A percentile compares a stretch with the other conserved stretches of the same genome.
phyloP scores from a whole-genome alignment of 53 echinoderm and acorn worm genomes.

The Glandiceps talaboti region DNA sequence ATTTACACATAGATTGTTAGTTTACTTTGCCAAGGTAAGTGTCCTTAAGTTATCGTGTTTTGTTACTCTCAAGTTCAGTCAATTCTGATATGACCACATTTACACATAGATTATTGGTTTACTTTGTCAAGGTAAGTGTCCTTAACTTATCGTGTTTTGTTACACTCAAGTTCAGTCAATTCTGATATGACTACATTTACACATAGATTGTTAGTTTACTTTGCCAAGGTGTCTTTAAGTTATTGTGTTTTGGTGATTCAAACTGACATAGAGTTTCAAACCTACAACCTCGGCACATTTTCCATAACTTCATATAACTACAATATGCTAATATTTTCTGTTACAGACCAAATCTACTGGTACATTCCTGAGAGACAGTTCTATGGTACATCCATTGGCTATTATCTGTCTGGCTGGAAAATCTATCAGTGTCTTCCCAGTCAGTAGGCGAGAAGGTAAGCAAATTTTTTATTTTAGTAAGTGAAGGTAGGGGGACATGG shows the following conservation, averaged over 20 bases:
- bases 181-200: conserved; percentile 32
- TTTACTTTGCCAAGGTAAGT: conserved; percentile 90
- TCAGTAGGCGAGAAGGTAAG: neutral
- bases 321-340: neutral
- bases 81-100: conserved; percentile 45
- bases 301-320: neutral
- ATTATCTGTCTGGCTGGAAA: conserved; percentile 32
- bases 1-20: conserved; percentile 55
- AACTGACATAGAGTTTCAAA: too few relatives aligned
- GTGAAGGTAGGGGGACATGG: too few relatives aligned
- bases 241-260: too few relatives aligned
- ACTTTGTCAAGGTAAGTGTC: conserved; percentile 91
- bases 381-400: conserved; percentile 72
- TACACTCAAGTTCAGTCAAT: conserved; percentile 53
- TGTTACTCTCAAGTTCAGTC: conserved; percentile 49
- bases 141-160: conserved; percentile 3
- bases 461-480: too few relatives aligned
- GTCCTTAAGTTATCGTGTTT: too few relatives aligned
- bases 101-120: conserved; percentile 58
- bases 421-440: conserved; percentile 6
- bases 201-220: conserved; percentile 70
- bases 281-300: neutral
- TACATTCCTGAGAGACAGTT: conserved; percentile 70
- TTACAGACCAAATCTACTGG: conserved; percentile 53
- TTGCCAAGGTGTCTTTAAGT: conserved; percentile 59